Conservation (phyloP, 2,113 vertebrate genomes). For the Callocephalon fimbriatum region DNA sequence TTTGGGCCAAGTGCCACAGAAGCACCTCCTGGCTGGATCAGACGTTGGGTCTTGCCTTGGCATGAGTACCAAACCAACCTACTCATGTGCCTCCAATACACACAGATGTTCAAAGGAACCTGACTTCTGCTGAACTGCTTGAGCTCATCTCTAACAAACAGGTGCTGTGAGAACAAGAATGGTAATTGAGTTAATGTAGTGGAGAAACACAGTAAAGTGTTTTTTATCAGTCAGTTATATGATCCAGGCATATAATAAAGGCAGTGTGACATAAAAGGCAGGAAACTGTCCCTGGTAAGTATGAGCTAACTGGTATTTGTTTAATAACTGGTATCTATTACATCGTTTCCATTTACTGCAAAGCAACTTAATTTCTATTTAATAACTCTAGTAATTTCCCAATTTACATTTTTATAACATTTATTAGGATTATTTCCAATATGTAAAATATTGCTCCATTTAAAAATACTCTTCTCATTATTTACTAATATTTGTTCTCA, state of each 20-base stretch:
- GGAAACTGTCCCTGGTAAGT: conserved; percentile 43
- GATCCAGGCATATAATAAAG: conserved; percentile 67
- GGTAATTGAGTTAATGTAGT: conserved; percentile 74
- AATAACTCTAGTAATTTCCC: conserved; percentile 62
- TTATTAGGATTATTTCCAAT: conserved; percentile 67
- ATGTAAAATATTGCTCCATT: conserved; percentile 55
- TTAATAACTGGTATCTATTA: conserved; percentile 24
- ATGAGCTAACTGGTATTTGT: conserved; percentile 28
- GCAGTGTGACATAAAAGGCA: conserved; percentile 51
- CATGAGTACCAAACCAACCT: neutral
- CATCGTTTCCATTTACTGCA: conserved; percentile 33
- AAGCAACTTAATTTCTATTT: conserved; percentile 60
- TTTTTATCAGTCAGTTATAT: conserved; percentile 70
- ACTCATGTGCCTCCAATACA: neutral
- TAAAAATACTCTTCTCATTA: conserved; percentile 42
- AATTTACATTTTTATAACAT: conserved; percentile 65
- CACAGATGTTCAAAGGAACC: conserved; percentile 61
- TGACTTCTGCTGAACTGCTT: conserved; percentile 52
- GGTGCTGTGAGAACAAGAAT: conserved; percentile 66
- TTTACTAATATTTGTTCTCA: conserved; percentile 72
- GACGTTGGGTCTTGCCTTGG: conserved; percentile 30
- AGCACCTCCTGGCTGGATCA: conserved; percentile 41
- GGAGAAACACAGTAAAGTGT: conserved; percentile 70
- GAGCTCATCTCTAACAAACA: conserved; percentile 67
- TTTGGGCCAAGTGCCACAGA: conserved; percentile 38